Base-by-base conservation (phyloP, 2,888 invertebrate genomes). In the Chrysotoxum bicinctum region DNA sequence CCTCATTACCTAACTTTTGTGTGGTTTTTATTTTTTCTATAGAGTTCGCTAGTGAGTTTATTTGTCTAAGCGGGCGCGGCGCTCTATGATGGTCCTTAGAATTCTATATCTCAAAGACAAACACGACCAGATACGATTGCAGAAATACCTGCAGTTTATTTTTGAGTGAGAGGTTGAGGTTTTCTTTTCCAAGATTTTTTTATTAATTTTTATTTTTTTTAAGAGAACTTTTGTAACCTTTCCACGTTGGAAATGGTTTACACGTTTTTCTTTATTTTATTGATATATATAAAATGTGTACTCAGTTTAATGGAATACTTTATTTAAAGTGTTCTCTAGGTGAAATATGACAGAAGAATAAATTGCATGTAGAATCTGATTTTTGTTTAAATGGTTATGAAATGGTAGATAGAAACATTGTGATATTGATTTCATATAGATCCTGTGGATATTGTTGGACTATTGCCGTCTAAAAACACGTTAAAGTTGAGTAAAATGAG, bases 151-250 rank as follows among this genome's bases (percentile, higher is more conserved):
- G 52, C 5, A 19, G 45, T 9, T 14, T 45, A 45, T 45, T 19
- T 78, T 40, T 32, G 66, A 72, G 66, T 79, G 79, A 54, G 70
- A 79, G 48, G 66, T 73, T 72, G 72, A 48, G 45, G 48, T 32
- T 66, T 66, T 45, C 7, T 26, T 48, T 32, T 50, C 58, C 50
- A 26, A 3, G 5, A 1, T 16, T 54, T 30, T 75, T 76, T 58
- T 48, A n/a, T 35, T 32, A 16, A 32, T 66, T 43, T 37, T 35
- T 21, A 35, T 73, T 73, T 52, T 43, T 64, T 45, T 14, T 5
- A 5, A 6, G 14, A 21, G 16, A 60, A 14, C 45, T 72, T 45
- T 70, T 21, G 6, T 10, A 72, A 72, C 45, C 35, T 72, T 60
- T 60, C 14, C 60, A 14, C n/a, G n/a, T 58, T 45, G 32, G 10